Evolutionary conservation across 1,140 invertebrate genomes (phyloP).

Genomic region (Steinernema feltiae): DNA sequence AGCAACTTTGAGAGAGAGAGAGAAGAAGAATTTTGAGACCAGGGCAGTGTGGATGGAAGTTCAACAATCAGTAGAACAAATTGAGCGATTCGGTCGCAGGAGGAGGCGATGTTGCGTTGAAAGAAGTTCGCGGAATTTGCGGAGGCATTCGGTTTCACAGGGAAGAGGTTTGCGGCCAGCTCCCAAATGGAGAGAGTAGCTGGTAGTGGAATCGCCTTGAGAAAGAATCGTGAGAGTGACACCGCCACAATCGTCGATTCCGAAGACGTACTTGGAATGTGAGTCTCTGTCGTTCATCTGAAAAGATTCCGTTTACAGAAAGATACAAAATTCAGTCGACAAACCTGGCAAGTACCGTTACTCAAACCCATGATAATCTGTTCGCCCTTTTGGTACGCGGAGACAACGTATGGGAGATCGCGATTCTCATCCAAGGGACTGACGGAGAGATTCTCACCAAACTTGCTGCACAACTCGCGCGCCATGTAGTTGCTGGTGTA

Average conservation of each 20-base stretch:
- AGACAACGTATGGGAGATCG: background rate
- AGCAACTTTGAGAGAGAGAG: background rate
- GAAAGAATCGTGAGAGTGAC: background rate
- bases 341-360: background rate
- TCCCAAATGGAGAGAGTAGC: background rate
- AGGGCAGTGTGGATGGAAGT: background rate
- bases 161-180: background rate
- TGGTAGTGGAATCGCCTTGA: background rate
- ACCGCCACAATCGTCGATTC: background rate
- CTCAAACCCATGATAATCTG: background rate
- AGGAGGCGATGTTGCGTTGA: background rate
- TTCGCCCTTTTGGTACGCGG: background rate
- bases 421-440: background rate
- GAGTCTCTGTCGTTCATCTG: conserved; percentile 5
- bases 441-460: background rate
- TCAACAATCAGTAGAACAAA: background rate
- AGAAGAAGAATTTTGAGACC: background rate
- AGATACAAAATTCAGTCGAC: background rate
- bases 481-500: conserved; percentile 11
- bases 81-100: background rate
- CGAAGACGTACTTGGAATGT: background rate
- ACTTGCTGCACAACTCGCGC: conserved; percentile 3
- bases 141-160: background rate
- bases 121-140: background rate
- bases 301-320: background rate